Evolutionary conservation across 2,888 invertebrate species (phyloP), one percentile per base, ranked within the genome.

Genomic region (Leucoma salicis): DNA sequence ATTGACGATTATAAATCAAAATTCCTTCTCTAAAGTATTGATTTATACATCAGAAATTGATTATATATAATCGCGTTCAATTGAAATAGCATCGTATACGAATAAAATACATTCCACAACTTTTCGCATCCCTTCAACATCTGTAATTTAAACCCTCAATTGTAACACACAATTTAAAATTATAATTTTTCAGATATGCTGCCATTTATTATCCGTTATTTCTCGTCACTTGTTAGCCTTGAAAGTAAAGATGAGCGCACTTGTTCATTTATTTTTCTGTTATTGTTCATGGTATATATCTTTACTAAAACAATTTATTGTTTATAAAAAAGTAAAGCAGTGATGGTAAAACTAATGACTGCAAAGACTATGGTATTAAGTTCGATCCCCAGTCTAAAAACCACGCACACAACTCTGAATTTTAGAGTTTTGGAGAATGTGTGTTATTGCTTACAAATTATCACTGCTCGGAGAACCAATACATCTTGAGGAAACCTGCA

Each of bases 111-210:
- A 79, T 75, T 70, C 70, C 75, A 74, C 73, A 72, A 74, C 58
- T 70, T 67, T 63, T 56, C 54, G 46, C 63, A 48, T 57, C 53
- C 55, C 45, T 51, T 50, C 48, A 55, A 55, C 53, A 71, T 76
- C 72, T 74, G 76, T 79, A 72, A 75, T 78, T 77, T 74, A 78
- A 78, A 73, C 70, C 60, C 57, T 49, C 71, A 74, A 78, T 75
- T 68, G 74, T 66, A 59, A 58, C 57, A 59, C 68, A n/a, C 67
- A 66, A 73, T 80, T 78, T 80, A 59, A 78, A 82, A 82, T 81
- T 81, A 57, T 74, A 80, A 81, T 67, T 66, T 60, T 27, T 63
- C 63, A 63, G 60, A 72, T 70, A 62, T 59, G 21, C n/a, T n/a
- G 47, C 59, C 65, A 75, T 81, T 78, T 63, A 74, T 77, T 74